Evolutionary conservation across 1,140 invertebrate species (phyloP).

Genomic region (Anoplolepis gracilipes): DNA sequence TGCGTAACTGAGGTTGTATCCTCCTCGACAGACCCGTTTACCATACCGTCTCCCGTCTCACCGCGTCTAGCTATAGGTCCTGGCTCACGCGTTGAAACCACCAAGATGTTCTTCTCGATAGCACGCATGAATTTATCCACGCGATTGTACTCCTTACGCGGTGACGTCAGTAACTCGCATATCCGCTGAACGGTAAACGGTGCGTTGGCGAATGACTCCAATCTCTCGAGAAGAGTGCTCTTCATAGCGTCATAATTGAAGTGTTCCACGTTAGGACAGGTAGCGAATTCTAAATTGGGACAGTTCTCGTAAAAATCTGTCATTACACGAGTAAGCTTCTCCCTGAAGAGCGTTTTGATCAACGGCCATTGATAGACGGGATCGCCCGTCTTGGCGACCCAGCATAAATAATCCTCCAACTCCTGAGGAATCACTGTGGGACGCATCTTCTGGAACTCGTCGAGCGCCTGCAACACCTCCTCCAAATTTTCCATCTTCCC

Average conservation of each 20-base stretch:
- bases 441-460: conserved; percentile 94
- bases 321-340: conserved; percentile 95
- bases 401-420: conserved; percentile 95
- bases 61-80: conserved; percentile 87
- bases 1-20: conserved; percentile 72
- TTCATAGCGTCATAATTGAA: conserved; percentile 97
- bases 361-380: conserved; percentile 96
- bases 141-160: conserved; percentile 97
- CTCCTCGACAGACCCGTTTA: conserved; percentile 86
- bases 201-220: conserved; percentile 94
- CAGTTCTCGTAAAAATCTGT: conserved; percentile 94
- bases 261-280: conserved; percentile 95
- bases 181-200: conserved; percentile 98
- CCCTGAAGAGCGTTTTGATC: conserved; percentile 94
- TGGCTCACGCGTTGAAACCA: conserved; percentile 97
- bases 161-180: conserved; percentile 96
- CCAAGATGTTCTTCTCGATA: conserved; percentile 97
- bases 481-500: conserved; percentile 93
- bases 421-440: conserved; percentile 94
- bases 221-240: conserved; percentile 92
- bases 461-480: conserved; percentile 92
- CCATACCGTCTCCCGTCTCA: conserved; percentile 89
- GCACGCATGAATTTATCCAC: conserved; percentile 98
- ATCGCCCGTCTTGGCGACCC: conserved; percentile 97
- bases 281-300: conserved; percentile 90